Base-by-base conservation (phyloP, 2,797 vertebrate genomes). In the Acipenser ruthenus region DNA sequence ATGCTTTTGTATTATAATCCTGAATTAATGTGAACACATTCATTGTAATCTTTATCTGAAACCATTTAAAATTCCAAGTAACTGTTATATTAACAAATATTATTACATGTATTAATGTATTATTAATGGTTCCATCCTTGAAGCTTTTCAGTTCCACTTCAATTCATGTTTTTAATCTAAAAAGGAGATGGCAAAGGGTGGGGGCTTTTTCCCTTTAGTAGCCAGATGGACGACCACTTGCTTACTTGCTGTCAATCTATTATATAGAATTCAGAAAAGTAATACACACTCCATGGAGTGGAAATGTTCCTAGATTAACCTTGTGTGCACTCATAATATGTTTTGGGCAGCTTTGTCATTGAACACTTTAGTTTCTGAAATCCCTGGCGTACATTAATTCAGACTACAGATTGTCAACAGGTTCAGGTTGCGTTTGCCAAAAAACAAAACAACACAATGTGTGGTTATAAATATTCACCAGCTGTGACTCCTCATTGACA, bases 61-160 rank as follows among this genome's bases (percentile, higher is more conserved):
- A n/a, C 55, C 55, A 58, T n/a, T 58, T 58, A 58, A 58, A 58
- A 58, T 58, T 58, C 55, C 55, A 10, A 58, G 9, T n/a, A 58
- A 58, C 6, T 10, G 12, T 58, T 48, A 37, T 37, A 62, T 37
- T 62, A n/a, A 62, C 10, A 7, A 62, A 37, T 62, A 62, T 23
- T 37, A 37, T 37, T 18, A 18, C 18, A 18, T 18, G 2, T 18
- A 18, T 18, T 9, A 62, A 18, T 18, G 2, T 18, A 18, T 18
- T 9, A 62, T 37, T 62, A 8, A 9, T 62, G 10, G 18, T 23
- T 37, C 37, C 8, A 23, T 62, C 9, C 8, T 7, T 37, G 23
- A 23, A 37, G 13, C n/a, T 62, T 62, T 62, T 8, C n/a, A 37
- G 6, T 13, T 62, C 8, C 18, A 18, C 10, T 62, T 62, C 37